These are phyloP conservation scores for Typhlichthys eigenmanni DNA, from an alignment of 2,797 vertebrate species.

Conservation along the genomic window DNA sequence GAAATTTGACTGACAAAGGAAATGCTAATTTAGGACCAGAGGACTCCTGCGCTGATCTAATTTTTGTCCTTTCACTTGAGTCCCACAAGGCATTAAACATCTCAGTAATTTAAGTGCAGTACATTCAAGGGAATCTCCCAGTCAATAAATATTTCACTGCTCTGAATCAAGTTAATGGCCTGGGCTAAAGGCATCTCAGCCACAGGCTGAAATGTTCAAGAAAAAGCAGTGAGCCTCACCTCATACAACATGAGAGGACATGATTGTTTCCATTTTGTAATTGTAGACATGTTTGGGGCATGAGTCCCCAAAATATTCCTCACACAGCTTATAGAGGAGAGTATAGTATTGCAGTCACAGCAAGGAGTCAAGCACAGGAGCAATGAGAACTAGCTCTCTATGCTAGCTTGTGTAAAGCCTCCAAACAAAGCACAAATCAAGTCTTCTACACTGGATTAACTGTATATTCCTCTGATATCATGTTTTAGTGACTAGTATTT, in stretches of 20 bases:
- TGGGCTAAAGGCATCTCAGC: slow-evolving; percentile 57
- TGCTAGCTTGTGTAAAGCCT: slow-evolving; percentile 48
- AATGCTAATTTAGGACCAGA: slow-evolving; percentile 79
- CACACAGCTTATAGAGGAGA: slow-evolving; percentile 42
- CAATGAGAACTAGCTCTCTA: slow-evolving; percentile 42
- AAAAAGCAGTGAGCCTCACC: slow-evolving; percentile 55
- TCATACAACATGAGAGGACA: slow-evolving; percentile 57
- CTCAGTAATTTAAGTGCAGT: slow-evolving; percentile 81
- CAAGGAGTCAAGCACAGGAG: slow-evolving; percentile 24
- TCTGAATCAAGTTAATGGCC: slow-evolving; percentile 73
- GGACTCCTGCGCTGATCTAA: slow-evolving; percentile 75
- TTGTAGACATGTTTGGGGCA: slow-evolving; percentile 46
- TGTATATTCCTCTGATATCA: slow-evolving; percentile 54
- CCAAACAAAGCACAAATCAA: slow-evolving; percentile 32
- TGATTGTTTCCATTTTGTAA: slow-evolving; percentile 74
- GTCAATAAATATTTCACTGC: slow-evolving; percentile 81
- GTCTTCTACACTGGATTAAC: slow-evolving; percentile 32
- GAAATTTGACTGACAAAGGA: slow-evolving; percentile 81
- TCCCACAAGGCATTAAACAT: slow-evolving; percentile 81
- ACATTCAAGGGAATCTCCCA: slow-evolving; percentile 82
- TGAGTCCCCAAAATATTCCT: slow-evolving; percentile 33
- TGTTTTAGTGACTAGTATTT: slow-evolving; percentile 43
- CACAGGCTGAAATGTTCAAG: slow-evolving; percentile 61
- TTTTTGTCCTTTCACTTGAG: slow-evolving; percentile 73
- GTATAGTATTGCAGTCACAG: slow-evolving; percentile 31